Evolutionary conservation across 2,888 invertebrate species (phyloP).

Genomic region (Papilio protenor): DNA sequence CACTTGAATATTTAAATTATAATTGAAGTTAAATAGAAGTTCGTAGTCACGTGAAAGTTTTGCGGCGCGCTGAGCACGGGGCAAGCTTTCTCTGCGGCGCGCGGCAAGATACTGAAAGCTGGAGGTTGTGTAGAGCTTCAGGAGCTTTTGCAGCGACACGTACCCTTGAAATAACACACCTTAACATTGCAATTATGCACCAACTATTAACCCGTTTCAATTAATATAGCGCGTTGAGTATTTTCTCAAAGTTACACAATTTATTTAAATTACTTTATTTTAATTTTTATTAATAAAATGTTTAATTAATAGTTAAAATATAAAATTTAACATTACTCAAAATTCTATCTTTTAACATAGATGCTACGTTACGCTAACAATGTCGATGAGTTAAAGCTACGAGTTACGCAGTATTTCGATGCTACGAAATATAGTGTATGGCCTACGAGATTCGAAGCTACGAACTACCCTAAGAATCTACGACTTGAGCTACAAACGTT

Average conservation of each 20-base stretch:
- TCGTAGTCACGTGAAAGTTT: conserved; percentile 35
- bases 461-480: conserved; percentile 5
- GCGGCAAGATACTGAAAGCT: conserved; percentile 26
- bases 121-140: not conserved
- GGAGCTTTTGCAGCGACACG: conserved; percentile 3
- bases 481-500: not conserved
- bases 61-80: not conserved
- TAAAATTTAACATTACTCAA: not conserved
- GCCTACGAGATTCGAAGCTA: not conserved
- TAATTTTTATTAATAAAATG: not conserved
- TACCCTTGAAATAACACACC: conserved; percentile 3
- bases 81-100: conserved; percentile 25
- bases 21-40: conserved; percentile 11
- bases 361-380: not conserved
- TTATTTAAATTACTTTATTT: not conserved
- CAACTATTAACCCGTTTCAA: not conserved
- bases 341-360: not conserved
- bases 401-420: not conserved
- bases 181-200: conserved; percentile 14
- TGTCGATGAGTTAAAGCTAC: not conserved
- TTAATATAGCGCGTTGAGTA: not conserved
- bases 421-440: not conserved
- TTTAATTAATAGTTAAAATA: too few relatives aligned
- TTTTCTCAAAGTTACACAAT: not conserved
- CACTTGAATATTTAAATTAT: conserved; percentile 21